Evolutionary conservation across 2,113 vertebrate genomes (phyloP).

Genomic region (Budorcas taxicolor): DNA sequence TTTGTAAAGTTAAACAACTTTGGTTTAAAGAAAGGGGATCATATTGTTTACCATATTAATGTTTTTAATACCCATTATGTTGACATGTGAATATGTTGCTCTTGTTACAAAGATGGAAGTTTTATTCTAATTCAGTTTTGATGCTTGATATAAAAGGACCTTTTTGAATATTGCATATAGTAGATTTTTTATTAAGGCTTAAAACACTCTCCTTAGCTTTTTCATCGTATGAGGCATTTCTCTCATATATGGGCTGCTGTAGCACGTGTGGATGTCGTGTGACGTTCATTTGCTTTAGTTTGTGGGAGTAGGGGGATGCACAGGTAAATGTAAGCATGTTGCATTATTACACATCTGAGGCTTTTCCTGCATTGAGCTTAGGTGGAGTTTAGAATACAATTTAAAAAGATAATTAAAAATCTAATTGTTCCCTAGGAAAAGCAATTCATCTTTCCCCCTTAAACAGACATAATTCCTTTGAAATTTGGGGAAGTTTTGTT

Average conservation of each 20-base stretch:
- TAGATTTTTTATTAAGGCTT: neutral
- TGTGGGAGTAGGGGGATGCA: neutral
- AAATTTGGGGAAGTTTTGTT: neutral
- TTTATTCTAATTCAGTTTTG: neutral
- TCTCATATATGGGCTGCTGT: neutral
- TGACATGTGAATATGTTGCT: neutral
- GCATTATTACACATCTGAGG: neutral
- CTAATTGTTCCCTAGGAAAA: neutral
- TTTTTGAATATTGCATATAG: neutral
- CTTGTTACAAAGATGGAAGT: neutral
- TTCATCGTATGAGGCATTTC: neutral
- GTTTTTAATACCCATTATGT: neutral
- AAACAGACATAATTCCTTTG: neutral
- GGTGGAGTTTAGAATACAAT: constrained; percentile 7
- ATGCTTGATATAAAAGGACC: neutral
- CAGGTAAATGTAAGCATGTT: neutral
- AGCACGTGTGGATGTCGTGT: constrained; percentile 7
- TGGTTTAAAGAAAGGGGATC: neutral
- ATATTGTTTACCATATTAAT: neutral
- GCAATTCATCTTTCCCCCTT: neutral
- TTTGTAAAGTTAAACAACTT: neutral
- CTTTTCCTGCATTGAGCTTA: constrained; percentile 21
- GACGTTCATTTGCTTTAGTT: constrained; percentile 8
- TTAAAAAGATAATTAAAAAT: constrained; percentile 46
- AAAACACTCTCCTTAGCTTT: neutral